Percentiles rank a stretch among this genome's conserved stretches.
These are phyloP conservation scores for Magallana angulata DNA, from an alignment of 1,140 invertebrate genomes.

Conservation along the genomic window DNA sequence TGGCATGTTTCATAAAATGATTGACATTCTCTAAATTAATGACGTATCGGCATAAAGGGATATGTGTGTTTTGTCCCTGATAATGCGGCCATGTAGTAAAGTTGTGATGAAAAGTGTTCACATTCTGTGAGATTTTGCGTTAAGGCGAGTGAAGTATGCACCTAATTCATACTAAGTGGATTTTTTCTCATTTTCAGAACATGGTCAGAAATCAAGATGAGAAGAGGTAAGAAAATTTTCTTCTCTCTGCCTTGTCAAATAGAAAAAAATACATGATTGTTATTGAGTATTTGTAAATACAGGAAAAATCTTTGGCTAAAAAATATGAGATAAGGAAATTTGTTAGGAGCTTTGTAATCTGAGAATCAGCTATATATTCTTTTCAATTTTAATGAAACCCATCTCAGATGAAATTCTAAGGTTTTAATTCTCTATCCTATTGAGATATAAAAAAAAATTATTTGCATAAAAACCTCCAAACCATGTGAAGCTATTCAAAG, in stretches of 20 bases:
- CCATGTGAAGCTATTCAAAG: not conserved
- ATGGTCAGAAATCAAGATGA: constrained; percentile 64
- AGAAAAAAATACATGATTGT: no score
- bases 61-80: constrained; percentile 17
- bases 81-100: not conserved
- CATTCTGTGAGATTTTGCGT: not conserved
- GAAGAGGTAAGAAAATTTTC: constrained; percentile 56
- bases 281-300: no score
- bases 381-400: not conserved
- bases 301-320: no score
- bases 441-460: not conserved
- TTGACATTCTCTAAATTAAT: constrained; percentile 10
- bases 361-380: not conserved
- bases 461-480: not conserved
- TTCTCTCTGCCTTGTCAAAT: no score
- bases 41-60: not conserved
- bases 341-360: not conserved
- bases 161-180: constrained; percentile 4
- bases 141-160: not conserved
- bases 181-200: constrained; percentile 59
- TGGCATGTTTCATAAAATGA: constrained; percentile 6
- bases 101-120: not conserved
- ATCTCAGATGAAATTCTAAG: not conserved
- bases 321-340: not conserved
- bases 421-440: not conserved